Evolutionary conservation across 1,140 invertebrate genomes (phyloP), one percentile per base, ranked within the genome.

Genomic region (Pogonomyrmex barbatus): DNA sequence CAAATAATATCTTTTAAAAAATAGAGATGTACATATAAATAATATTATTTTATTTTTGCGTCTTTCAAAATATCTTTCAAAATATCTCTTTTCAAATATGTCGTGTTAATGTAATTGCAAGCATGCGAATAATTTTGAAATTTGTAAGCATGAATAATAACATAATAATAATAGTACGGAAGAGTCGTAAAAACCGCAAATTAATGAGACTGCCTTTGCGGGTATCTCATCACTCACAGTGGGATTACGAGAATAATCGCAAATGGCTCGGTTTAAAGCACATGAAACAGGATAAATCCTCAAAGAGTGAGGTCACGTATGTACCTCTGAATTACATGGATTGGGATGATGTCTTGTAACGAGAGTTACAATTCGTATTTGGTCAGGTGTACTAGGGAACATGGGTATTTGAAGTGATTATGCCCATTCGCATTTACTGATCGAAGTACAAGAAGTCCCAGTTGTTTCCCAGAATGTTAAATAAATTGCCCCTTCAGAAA

Each of bases 151-250:
- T 54, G 12, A 56, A 62, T 77, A 77, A 77, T 63, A 9, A 70
- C 45, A 67, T 33, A 8, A 42, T 52, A 50, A 68, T 33, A 8
- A 42, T 52, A 50, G 56, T 33, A 12, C 1, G 14, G 24, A n/a
- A 56, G 4, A 45, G 9, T 4, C 9, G 36, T 36, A 65, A 68
- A 30, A 56, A 70, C 5, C 0, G 5, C 8, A 17, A 62, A 73
- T 83, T 83, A 83, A 81, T 70, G 39, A 70, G 50, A 68, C 42
- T 39, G 52, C 52, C 42, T 75, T 60, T 2, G 17, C 50, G 54
- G 60, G 17, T 39, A 65, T 79, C 50, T 45, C 62, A 52, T 79
- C 33, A 62, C 70, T 83, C 42, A 60, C 33, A 75, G 6, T 47
- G 36, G 30, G 42, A 73, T 83, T 83, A 73, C 62, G 24, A 33